Conservation (phyloP, 2,888 invertebrate genomes). For the Campoplex capitator region DNA sequence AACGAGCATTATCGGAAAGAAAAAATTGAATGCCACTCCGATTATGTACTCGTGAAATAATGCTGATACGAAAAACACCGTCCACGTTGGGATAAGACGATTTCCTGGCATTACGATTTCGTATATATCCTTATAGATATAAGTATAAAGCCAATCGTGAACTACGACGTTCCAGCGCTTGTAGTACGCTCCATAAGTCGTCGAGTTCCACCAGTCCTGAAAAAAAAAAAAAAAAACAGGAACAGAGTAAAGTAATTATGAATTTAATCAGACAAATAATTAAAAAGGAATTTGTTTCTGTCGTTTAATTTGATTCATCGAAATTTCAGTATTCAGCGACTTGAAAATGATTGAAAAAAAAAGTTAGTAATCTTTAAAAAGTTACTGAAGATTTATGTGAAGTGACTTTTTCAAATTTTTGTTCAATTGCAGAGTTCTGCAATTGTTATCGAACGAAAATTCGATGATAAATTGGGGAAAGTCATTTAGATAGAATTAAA, state of each 20-base stretch:
- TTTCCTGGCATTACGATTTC: slow-evolving; percentile 84
- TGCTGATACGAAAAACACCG: slow-evolving; percentile 93
- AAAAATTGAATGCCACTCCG: slow-evolving; percentile 91
- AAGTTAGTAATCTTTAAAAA: too few relatives aligned
- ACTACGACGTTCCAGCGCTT: slow-evolving; percentile 98
- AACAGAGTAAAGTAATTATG: too few relatives aligned
- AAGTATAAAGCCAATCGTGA: slow-evolving; percentile 96
- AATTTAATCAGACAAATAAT: too few relatives aligned
- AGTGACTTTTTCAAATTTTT: too few relatives aligned
- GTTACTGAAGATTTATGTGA: too few relatives aligned
- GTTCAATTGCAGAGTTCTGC: too few relatives aligned
- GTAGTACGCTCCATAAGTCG: slow-evolving; percentile 93
- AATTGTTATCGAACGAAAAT: too few relatives aligned
- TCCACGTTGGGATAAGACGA: slow-evolving; percentile 83
- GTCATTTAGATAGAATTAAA: neutral
- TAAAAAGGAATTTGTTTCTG: too few relatives aligned
- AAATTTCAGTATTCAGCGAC: too few relatives aligned
- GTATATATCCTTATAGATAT: slow-evolving; percentile 91
- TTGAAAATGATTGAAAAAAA: too few relatives aligned
- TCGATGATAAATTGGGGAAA: too few relatives aligned
- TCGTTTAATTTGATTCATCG: too few relatives aligned
- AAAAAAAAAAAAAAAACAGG: slow-evolving; percentile 41
- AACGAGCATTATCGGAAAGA: slow-evolving; percentile 94
- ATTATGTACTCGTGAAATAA: slow-evolving; percentile 95
- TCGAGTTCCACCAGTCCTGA: slow-evolving; percentile 97